phyloP scores from a whole-genome alignment of 2,888 invertebrate genomes.

The Mesorhabditis spiculigera region DNA sequence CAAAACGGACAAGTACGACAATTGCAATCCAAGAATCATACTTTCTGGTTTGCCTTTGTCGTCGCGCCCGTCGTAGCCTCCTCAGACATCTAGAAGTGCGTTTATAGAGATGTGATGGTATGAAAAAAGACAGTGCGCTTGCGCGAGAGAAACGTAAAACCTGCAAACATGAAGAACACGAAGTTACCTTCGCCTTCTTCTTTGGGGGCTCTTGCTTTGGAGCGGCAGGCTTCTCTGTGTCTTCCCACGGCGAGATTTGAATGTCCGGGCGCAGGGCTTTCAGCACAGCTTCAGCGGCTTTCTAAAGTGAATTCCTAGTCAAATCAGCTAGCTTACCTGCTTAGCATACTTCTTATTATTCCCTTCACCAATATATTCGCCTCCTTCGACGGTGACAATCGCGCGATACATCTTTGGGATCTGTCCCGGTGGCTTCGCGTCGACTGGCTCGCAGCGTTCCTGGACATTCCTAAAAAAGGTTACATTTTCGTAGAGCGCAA shows the following conservation, averaged over 20 bases:
- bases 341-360: constrained; percentile 29
- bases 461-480: constrained; percentile 9
- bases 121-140: background rate
- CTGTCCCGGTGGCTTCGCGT: constrained; percentile 7
- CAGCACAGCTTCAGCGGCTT: constrained; percentile 22
- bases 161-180: background rate
- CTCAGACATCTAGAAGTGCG: background rate
- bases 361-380: constrained; percentile 17
- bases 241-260: constrained; percentile 22
- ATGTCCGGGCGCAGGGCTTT: constrained; percentile 29
- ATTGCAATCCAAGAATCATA: background rate
- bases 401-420: constrained; percentile 19
- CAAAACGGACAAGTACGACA: no score
- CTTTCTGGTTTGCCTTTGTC: background rate
- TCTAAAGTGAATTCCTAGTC: constrained; percentile 10
- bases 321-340: constrained; percentile 14
- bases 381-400: constrained; percentile 17
- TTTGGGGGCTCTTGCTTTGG: background rate
- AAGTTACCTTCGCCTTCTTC: constrained; percentile 1
- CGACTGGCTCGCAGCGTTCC: constrained; percentile 12
- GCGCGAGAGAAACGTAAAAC: background rate
- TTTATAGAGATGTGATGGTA: background rate
- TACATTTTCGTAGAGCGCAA: background rate
- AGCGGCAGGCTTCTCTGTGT: constrained; percentile 8
- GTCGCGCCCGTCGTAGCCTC: background rate